Conservation (phyloP, 2,113 vertebrate species). For the Heliornis fulica region DNA sequence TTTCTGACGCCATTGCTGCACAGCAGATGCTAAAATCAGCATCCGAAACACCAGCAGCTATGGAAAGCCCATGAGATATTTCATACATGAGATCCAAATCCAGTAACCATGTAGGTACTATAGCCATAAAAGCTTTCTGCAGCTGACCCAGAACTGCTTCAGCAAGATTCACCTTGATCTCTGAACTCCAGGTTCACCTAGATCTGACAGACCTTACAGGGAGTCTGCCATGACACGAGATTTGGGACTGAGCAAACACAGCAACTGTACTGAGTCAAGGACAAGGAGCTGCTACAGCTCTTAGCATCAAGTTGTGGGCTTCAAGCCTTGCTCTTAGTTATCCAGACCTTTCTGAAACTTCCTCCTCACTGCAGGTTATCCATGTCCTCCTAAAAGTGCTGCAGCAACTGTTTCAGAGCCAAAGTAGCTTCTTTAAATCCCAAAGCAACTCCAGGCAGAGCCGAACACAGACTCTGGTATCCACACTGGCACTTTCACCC, state of each 20-base stretch:
- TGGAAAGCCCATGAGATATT: neutral
- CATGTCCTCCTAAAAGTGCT: too few species aligned
- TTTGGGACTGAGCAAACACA: neutral
- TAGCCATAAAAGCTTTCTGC: neutral
- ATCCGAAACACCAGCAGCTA: neutral
- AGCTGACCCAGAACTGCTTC: neutral
- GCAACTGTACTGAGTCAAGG: rapidly evolving
- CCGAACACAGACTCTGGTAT: neutral
- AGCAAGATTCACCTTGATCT: neutral
- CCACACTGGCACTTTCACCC: neutral
- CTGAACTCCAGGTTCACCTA: neutral
- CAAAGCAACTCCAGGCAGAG: neutral
- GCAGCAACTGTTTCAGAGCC: neutral
- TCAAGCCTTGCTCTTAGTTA: neutral
- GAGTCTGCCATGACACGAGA: rapidly evolving
- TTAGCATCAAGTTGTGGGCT: neutral
- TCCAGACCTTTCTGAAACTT: neutral
- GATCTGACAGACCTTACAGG: neutral
- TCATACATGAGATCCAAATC: neutral
- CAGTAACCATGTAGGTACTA: neutral
- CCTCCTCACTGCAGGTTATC: rapidly evolving
- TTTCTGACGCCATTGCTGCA: neutral
- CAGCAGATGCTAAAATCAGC: neutral
- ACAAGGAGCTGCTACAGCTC: neutral
- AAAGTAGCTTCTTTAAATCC: neutral